Percentiles rank a stretch among this genome's conserved stretches.
Conservation (phyloP, 1,140 invertebrate genomes). For the Battus philenor region DNA sequence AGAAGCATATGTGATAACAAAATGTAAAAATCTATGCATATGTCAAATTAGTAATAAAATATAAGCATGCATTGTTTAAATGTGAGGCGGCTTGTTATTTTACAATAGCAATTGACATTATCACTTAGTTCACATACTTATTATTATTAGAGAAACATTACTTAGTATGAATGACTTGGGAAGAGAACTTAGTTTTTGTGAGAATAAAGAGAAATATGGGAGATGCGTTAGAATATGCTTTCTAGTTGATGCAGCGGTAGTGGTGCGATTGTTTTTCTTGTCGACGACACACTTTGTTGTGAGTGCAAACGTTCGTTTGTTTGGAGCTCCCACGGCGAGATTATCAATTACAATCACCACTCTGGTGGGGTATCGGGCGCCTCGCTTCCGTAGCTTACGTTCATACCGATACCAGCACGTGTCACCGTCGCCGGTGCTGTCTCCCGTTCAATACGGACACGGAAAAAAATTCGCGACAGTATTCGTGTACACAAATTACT, state of each 20-base stretch:
- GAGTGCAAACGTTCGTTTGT: conserved; percentile 2
- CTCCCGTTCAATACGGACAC: neutral
- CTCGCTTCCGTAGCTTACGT: neutral
- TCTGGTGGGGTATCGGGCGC: neutral
- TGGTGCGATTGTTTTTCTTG: conserved; percentile 1
- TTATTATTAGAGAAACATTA: too few species aligned
- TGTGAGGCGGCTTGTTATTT: too few species aligned
- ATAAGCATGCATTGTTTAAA: too few species aligned
- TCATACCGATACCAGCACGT: neutral
- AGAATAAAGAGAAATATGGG: conserved; percentile 3
- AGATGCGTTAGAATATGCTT: conserved; percentile 4
- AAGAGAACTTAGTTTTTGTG: conserved; percentile 2
- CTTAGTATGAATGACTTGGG: too few species aligned
- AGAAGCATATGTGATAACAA: too few species aligned
- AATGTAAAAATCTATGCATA: too few species aligned
- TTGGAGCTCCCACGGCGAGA: conserved; percentile 8
- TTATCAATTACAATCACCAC: conserved; percentile 14
- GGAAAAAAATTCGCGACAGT: neutral
- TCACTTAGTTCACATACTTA: too few species aligned
- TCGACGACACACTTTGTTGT: neutral
- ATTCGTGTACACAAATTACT: neutral
- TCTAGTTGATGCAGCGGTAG: conserved; percentile 5
- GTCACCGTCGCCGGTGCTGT: neutral
- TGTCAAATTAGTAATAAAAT: too few species aligned
- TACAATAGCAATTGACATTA: too few species aligned